Base-by-base conservation (phyloP, 2,113 vertebrate genomes). In the Muntiacus reevesi region DNA sequence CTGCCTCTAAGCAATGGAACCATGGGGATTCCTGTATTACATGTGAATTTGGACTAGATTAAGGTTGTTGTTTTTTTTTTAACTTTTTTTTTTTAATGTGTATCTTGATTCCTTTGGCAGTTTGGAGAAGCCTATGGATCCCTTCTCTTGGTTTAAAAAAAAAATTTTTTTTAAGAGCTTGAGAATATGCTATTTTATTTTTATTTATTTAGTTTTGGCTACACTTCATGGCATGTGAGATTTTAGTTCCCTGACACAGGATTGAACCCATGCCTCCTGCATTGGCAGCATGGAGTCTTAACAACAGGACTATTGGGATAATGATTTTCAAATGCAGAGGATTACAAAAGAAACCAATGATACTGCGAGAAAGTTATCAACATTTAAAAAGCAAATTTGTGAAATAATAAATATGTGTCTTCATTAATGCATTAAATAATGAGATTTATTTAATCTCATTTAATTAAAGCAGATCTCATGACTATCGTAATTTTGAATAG, bases 331-430 rank as follows among this genome's bases (percentile, higher is more conserved):
- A 86, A 60, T 87, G 15, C 5, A 84, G 54, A 59, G 10, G 47
- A 85, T 71, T 94, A 57, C 21, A 57, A 82, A 95, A 47, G 13
- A 64, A 88, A 81, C 7, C 10, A 86, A 87, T 71, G 28, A 74
- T 21, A 67, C 2, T 43, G 16, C 92, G 92, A 94, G 23, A 62
- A 21, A 79, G 30, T 43, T 85, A 71, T 84, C 67, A 95, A 96
- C 36, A 71, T 78, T 94, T 90, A 74, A 87, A 94, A 87, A 95
- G 71, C 36, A 91, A 97, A 82, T 89, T 74, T 86, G 21, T 87
- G 25, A 40, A 52, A 40, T 43, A 91, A 74, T 50, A 97, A 95
- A 92, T 28, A 4, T 28, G 27, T 55, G 16, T 47, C 74, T 95
- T 93, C 23, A 78, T 83, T 82, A 93, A 84, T 16, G 36, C 30